These are phyloP conservation scores for Pteropus alecto DNA, from an alignment of 2,113 vertebrate species.

Conservation along the genomic window DNA sequence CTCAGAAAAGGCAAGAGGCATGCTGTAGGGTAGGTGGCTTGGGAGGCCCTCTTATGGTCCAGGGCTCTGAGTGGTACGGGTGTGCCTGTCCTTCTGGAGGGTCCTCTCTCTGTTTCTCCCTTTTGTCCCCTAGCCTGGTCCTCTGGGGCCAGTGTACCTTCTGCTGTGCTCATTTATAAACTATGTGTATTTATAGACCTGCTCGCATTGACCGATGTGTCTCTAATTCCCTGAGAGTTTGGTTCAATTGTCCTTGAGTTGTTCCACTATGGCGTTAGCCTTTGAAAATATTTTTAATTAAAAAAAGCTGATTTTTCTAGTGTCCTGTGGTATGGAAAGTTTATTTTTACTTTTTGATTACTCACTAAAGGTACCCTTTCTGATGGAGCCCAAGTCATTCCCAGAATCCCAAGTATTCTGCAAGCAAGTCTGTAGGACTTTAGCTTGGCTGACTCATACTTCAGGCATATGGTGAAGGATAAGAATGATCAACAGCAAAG, in stretches of 20 bases:
- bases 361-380: background rate
- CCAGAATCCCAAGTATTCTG: background rate
- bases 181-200: background rate
- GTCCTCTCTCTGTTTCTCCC: background rate
- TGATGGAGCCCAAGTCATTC: background rate
- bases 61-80: background rate
- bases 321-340: conserved; percentile 2
- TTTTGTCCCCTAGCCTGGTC: background rate
- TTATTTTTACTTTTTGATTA: conserved; percentile 19
- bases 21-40: background rate
- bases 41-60: background rate
- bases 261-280: conserved; percentile 16
- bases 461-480: background rate
- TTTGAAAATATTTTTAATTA: conserved; percentile 60
- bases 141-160: background rate
- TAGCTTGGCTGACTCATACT: background rate
- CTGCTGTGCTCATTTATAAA: background rate
- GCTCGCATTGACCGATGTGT: background rate
- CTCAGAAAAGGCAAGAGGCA: background rate
- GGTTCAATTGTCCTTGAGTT: background rate
- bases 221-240: background rate
- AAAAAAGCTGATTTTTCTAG: conserved; percentile 60
- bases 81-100: background rate
- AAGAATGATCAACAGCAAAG: background rate
- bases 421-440: background rate